Base-by-base conservation (phyloP, 2,888 invertebrate species). In the Ferdinandea cuprea region DNA sequence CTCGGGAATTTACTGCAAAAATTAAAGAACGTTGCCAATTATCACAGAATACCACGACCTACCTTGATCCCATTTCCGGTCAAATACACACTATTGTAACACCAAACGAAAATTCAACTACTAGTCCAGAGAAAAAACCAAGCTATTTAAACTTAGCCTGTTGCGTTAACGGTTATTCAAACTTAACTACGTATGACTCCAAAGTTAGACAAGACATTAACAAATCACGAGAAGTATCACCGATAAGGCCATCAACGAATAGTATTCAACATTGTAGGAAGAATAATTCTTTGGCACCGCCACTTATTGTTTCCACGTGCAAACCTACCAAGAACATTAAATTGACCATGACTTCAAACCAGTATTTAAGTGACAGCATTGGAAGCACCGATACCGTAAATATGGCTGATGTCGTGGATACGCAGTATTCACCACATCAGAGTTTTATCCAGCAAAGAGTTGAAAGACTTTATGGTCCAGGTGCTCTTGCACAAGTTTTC, bases 371-470 rank as follows among this genome's bases (percentile, higher is more conserved):
- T 77, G 86, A 87, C 13, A 63, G 85, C 21, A 72, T 13, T 19
- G 85, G 74, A 13, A 78, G 78, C 30, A 73, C 50, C 25, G 72
- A 83, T 17, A 73, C 66, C 0, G 66, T 83, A 2, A 72, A 78
- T 6, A 73, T 69, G 25, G 30, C 56, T 3, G 72, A 85, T 42
- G 73, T 77, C 21, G 85, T 78, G 42, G 86, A 92, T 0, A 91
- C 92, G 3, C 83, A 83, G 56, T 72, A 72, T 58, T 44, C 56
- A 50, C 78, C 86, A 92, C 93, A 15, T 92, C 93, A 88, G 88
- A 95, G 97, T 54, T 96, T 97, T 87, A 96, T 97, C 46, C 96
- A 97, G 88, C 97, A 97, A 88, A 93, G 97, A 48, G 97, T 97
- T 0, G 97, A 97, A 88, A 92, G 97, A 61, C 91, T 97, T 1